Percentiles rank a stretch among this genome's conserved stretches.
Evolutionary conservation across 2,888 invertebrate species (phyloP).

Genomic region (Melanotus villosus): DNA sequence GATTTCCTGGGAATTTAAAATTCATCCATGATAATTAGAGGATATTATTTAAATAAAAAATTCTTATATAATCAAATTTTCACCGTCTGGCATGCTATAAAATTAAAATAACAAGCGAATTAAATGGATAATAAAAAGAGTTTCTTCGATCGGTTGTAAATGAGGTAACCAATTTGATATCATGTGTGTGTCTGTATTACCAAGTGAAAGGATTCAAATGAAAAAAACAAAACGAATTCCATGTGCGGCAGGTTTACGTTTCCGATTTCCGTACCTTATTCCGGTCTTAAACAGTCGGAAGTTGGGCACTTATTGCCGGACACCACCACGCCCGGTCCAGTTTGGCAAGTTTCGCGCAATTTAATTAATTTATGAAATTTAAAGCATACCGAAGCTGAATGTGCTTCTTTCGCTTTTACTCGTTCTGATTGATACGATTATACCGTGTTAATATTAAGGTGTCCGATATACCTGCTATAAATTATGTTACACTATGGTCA

Average conservation of each 20-base stretch:
- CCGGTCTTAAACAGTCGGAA: constrained; percentile 17
- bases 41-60: too few relatives aligned
- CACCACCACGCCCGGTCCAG: constrained; percentile 1
- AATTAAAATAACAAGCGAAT: not conserved
- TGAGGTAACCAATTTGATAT: not conserved
- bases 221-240: not conserved
- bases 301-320: not conserved
- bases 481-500: not conserved
- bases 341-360: constrained; percentile 1
- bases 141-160: not conserved
- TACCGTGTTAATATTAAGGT: not conserved
- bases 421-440: not conserved
- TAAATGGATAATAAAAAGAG: not conserved
- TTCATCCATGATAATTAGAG: too few relatives aligned
- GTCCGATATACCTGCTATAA: not conserved
- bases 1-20: too few relatives aligned
- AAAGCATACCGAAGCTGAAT: not conserved
- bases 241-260: not conserved
- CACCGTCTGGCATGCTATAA: not conserved
- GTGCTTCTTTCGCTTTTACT: not conserved
- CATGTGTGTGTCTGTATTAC: not conserved
- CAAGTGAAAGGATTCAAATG: not conserved
- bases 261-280: constrained; percentile 31
- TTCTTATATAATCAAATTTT: not conserved
- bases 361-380: constrained; percentile 13